phyloP scores from a whole-genome alignment of 2,113 vertebrate species.

The Sclerurus mexicanus region DNA sequence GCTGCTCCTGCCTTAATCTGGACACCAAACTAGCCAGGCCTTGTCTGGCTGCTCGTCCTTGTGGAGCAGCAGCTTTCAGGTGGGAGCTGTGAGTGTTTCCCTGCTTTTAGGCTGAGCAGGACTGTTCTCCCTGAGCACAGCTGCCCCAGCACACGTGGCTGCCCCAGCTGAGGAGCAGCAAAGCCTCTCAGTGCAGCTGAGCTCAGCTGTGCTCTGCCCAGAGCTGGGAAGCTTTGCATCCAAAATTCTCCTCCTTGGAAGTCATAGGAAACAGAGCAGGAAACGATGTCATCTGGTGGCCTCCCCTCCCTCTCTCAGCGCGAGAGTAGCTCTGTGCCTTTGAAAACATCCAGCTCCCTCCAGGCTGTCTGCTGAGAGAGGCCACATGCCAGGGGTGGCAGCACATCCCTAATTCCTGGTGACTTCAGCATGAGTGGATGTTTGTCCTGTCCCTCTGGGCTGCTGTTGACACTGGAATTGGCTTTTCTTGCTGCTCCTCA shows the following conservation, averaged over 20 bases:
- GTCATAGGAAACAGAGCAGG: slow-evolving; percentile 18
- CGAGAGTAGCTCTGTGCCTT: neutral
- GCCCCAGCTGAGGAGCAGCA: neutral
- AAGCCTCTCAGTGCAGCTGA: neutral
- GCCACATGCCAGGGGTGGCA: neutral
- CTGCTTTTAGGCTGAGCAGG: neutral
- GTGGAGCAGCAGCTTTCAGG: neutral
- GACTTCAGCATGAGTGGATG: neutral
- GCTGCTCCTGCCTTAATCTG: neutral
- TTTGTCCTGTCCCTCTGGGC: neutral
- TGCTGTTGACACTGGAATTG: neutral
- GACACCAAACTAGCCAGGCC: neutral
- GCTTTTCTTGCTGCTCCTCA: neutral
- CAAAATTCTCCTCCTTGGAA: neutral
- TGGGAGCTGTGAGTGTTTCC: neutral
- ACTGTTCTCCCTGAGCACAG: neutral
- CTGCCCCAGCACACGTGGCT: neutral
- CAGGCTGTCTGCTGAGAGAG: neutral
- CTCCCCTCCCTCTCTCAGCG: neutral
- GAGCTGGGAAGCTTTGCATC: neutral
- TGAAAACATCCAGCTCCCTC: neutral
- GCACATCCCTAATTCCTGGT: neutral
- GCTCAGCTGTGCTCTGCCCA: neutral
- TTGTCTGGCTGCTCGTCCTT: neutral
- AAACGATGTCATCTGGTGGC: neutral